Evolutionary conservation across 2,888 invertebrate genomes (phyloP).

Genomic region (Pegoplata infirma): DNA sequence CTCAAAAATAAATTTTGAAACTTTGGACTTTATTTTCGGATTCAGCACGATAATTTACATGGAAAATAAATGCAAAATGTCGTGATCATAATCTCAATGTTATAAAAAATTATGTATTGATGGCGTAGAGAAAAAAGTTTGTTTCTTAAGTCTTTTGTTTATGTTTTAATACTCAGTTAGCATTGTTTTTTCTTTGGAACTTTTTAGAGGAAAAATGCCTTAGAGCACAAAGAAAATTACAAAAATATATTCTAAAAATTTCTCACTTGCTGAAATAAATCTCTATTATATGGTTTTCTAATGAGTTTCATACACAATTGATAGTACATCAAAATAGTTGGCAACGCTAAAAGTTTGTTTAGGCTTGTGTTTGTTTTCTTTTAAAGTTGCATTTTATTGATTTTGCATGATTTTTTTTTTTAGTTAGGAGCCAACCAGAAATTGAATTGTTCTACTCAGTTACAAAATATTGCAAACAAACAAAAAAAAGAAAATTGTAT

Average conservation of each 20-base stretch:
- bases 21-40: too few relatives aligned
- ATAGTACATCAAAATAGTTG: conserved; percentile 37
- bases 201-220: too few relatives aligned
- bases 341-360: conserved; percentile 53
- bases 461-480: conserved; percentile 40
- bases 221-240: too few relatives aligned
- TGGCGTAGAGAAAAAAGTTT: too few relatives aligned
- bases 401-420: conserved; percentile 51
- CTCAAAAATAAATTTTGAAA: too few relatives aligned
- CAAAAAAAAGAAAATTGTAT: conserved; percentile 69
- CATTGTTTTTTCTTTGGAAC: too few relatives aligned
- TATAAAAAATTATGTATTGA: too few relatives aligned
- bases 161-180: too few relatives aligned
- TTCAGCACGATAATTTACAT: too few relatives aligned
- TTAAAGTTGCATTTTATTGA: conserved; percentile 46
- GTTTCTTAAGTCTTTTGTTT: too few relatives aligned
- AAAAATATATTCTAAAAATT: not conserved
- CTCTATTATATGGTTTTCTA: conserved; percentile 22
- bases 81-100: too few relatives aligned
- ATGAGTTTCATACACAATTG: conserved; percentile 25
- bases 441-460: conserved; percentile 51
- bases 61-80: too few relatives aligned
- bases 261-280: conserved; percentile 35
- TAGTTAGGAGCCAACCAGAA: conserved; percentile 55
- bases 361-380: conserved; percentile 11